Evolutionary conservation across 2,888 invertebrate species (phyloP).

Genomic region (Brassicogethes aeneus): DNA sequence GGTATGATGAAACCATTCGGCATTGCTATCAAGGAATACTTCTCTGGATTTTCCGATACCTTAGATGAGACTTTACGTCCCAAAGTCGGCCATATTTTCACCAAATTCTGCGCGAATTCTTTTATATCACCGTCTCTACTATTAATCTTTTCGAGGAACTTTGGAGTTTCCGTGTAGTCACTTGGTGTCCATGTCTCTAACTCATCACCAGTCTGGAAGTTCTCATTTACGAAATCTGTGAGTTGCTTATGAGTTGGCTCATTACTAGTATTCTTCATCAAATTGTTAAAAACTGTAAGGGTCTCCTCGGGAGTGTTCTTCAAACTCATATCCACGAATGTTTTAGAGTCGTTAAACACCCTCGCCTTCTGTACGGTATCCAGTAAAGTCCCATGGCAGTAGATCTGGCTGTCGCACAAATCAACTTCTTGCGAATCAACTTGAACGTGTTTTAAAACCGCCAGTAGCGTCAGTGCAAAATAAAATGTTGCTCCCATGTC

Average conservation of each 20-base stretch:
- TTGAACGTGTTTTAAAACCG: no score
- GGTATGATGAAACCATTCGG: constrained; percentile 57
- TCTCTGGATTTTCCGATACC: constrained; percentile 42
- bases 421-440: constrained; percentile 2
- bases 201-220: constrained; percentile 52
- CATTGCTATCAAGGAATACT: constrained; percentile 37
- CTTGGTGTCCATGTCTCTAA: constrained; percentile 51
- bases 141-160: constrained; percentile 51
- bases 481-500: no score
- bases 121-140: constrained; percentile 49
- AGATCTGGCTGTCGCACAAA: constrained; percentile 52
- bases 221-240: constrained; percentile 45
- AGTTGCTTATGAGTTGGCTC: constrained; percentile 45
- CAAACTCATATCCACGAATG: constrained; percentile 72
- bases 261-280: constrained; percentile 44
- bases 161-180: constrained; percentile 52
- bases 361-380: constrained; percentile 60
- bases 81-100: constrained; percentile 53
- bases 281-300: constrained; percentile 45
- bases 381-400: constrained; percentile 65
- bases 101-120: constrained; percentile 54
- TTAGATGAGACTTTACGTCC: constrained; percentile 52
- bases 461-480: no score
- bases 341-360: constrained; percentile 68
- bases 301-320: constrained; percentile 49